A percentile compares a stretch with the other conserved stretches of the same genome.
Evolutionary conservation across 1,140 invertebrate species (phyloP).

Genomic region (Bombus waltoni): DNA sequence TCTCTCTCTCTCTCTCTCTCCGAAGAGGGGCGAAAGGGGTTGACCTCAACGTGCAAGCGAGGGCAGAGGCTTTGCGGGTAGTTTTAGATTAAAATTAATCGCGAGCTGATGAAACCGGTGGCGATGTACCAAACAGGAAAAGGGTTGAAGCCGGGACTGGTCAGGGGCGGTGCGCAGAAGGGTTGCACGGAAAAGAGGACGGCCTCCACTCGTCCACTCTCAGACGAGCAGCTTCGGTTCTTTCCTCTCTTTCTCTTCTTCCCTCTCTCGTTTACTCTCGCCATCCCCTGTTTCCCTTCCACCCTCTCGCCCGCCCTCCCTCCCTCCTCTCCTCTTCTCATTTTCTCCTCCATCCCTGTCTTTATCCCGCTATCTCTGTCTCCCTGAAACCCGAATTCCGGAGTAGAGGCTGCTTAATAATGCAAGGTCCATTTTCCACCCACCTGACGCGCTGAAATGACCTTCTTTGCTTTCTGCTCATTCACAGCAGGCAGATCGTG

Average conservation of each 20-base stretch:
- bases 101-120: conserved; percentile 72
- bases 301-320: background rate
- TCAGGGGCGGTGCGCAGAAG: conserved; percentile 63
- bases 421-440: conserved; percentile 68
- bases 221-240: conserved; percentile 54
- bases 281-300: background rate
- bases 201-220: conserved; percentile 68
- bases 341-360: background rate
- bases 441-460: conserved; percentile 56
- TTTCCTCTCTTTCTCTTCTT: conserved; percentile 12
- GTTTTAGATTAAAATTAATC: conserved; percentile 76
- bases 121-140: conserved; percentile 62
- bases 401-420: conserved; percentile 66
- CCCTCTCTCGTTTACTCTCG: background rate
- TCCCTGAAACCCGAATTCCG: conserved; percentile 64
- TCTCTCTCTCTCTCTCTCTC: conserved; percentile 56
- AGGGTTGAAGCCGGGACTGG: conserved; percentile 67
- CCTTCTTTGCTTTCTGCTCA: conserved; percentile 43
- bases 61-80: conserved; percentile 71
- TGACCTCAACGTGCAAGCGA: conserved; percentile 56
- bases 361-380: conserved; percentile 24
- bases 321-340: background rate
- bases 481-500: conserved; percentile 2
- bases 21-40: conserved; percentile 62
- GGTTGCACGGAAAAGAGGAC: conserved; percentile 66